phyloP scores from a whole-genome alignment of 2,888 invertebrate species.

The Agapostemon virescens region DNA sequence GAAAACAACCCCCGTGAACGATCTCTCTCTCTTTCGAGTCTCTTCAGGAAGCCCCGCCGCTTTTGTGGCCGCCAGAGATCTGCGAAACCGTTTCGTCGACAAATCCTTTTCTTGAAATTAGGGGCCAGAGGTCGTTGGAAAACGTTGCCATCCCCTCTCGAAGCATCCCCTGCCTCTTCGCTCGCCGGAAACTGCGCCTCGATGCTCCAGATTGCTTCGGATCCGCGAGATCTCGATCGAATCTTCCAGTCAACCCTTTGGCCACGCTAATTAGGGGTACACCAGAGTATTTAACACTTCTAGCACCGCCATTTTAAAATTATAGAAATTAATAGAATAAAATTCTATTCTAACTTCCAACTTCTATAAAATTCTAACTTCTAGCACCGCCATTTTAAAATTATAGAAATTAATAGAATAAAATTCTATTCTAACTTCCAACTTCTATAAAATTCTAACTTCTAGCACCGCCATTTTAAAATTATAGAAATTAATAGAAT shows the following conservation, averaged over 20 bases:
- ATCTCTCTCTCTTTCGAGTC: constrained; percentile 39
- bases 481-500: too few relatives aligned
- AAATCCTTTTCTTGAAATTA: constrained; percentile 65
- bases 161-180: not conserved
- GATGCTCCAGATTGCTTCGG: constrained; percentile 19
- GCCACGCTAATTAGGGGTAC: not conserved
- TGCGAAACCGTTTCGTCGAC: constrained; percentile 44
- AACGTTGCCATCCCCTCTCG: constrained; percentile 24
- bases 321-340: too few relatives aligned
- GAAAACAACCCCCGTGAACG: constrained; percentile 61
- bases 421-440: too few relatives aligned
- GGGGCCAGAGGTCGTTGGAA: constrained; percentile 55
- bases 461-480: too few relatives aligned
- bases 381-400: too few relatives aligned
- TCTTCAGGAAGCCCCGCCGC: constrained; percentile 28
- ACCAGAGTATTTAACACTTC: too few relatives aligned
- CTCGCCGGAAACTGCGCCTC: constrained; percentile 28
- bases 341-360: too few relatives aligned
- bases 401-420: too few relatives aligned
- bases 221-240: not conserved
- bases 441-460: too few relatives aligned
- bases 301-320: too few relatives aligned
- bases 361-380: too few relatives aligned
- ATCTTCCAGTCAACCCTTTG: not conserved
- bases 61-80: constrained; percentile 42